Evolutionary conservation across 2,797 vertebrate genomes (phyloP).

Genomic region (Bradypus variegatus): DNA sequence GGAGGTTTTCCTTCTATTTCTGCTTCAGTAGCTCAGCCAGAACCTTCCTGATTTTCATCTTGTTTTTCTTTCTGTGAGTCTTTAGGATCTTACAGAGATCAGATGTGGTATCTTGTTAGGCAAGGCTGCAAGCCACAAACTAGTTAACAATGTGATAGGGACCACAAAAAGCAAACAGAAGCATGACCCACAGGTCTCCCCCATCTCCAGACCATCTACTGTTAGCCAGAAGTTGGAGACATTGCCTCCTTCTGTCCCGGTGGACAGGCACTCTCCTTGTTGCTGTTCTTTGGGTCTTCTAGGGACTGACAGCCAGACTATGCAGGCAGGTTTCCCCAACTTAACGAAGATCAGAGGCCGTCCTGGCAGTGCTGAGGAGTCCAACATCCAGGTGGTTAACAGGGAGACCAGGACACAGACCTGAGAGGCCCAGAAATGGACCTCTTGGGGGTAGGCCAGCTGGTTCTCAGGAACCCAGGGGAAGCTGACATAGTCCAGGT

Average conservation of each 20-base stretch:
- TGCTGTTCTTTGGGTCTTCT: neutral
- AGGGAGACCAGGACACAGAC: neutral
- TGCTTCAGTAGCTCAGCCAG: neutral
- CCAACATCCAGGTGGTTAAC: neutral
- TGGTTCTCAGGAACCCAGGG: neutral
- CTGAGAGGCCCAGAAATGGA: neutral
- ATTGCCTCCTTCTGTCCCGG: neutral
- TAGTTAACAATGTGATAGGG: neutral
- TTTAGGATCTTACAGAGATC: conserved; percentile 3
- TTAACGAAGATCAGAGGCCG: neutral
- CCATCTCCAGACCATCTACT: neutral
- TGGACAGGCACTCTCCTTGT: neutral
- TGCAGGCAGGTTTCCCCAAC: neutral
- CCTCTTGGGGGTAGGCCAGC: neutral
- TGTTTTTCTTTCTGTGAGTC: neutral
- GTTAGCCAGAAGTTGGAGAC: neutral
- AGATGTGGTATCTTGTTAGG: neutral
- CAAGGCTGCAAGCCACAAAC: neutral
- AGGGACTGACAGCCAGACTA: neutral
- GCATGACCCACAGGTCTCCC: neutral
- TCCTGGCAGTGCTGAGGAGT: neutral
- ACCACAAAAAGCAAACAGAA: neutral
- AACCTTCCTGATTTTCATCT: neutral
- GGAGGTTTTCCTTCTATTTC: neutral
- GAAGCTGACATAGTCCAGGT: neutral